Base-by-base conservation (phyloP, 2,888 invertebrate genomes). In the Ophion ventricosus region DNA sequence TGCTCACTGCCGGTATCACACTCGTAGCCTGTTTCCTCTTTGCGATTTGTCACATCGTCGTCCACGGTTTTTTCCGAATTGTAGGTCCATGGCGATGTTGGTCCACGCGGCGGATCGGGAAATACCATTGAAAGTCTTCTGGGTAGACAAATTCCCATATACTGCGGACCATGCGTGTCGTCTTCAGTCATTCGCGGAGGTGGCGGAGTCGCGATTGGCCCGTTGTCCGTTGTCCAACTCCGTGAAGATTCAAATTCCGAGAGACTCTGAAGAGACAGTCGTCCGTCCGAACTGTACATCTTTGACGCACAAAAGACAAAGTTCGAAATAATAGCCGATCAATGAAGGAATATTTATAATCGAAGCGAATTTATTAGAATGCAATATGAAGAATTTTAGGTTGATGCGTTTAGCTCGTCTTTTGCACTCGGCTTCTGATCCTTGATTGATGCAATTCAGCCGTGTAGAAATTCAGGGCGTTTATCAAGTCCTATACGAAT, bases 121-220 rank as follows among this genome's bases (percentile, higher is more conserved):
- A 97, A 97, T 81, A 97, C 94, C 90, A 96, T 95, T 83, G 94
- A 93, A 57, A 97, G 94, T 90, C 95, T 95, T 78, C 95, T 94
- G 8, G 97, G 97, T 87, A 97, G 94, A 90, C 96, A 95, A 81
- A 97, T 95, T 26, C 97, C 97, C 94, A 97, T 95, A 91, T 96
- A 97, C 86, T 95, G 93, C 40, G 94, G 93, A 64, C 95, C 95
- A 66, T 94, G 94, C 59, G 95, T 94, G 77, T 95, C 95, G 74
- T 95, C 95, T 40, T 89, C 93, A 88, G 88, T 85, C 1, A 89
- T 88, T 11, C 85, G 84, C n/a, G 86, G 87, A 25, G 88, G 82
- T 54, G 89, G 88, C n/a, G 92, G 90, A 3, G 91, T 91, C 8
- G 90, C 87, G 2, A 90, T 88, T 7, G 90, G 79, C 61, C 88